These are phyloP conservation scores for Actinemys pallida DNA, from an alignment of 2,113 vertebrate genomes.

Conservation along the genomic window DNA sequence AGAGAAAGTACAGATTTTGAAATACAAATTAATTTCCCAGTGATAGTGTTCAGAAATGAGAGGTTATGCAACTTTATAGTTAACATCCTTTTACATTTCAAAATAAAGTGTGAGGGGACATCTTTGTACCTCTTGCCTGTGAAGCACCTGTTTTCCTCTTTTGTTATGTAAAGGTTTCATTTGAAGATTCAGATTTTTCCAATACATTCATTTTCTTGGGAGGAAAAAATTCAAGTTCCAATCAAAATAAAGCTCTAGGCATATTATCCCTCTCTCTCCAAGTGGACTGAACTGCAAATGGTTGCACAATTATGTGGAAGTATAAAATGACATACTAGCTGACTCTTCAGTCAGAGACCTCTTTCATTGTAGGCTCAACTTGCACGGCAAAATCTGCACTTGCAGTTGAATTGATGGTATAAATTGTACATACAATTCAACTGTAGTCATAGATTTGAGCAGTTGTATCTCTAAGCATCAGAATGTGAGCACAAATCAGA, in stretches of 20 bases:
- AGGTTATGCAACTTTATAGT: not conserved
- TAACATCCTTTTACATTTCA: not conserved
- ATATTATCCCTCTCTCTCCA: not conserved
- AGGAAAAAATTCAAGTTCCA: not conserved
- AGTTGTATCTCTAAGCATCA: not conserved
- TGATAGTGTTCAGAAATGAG: not conserved
- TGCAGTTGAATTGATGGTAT: not conserved
- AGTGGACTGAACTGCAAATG: not conserved
- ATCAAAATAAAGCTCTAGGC: not conserved
- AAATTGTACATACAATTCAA: not conserved
- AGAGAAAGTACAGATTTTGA: slow-evolving; percentile 16
- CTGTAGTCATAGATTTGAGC: not conserved
- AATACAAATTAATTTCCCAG: slow-evolving; percentile 6
- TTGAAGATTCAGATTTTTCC: not conserved
- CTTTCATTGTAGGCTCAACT: not conserved
- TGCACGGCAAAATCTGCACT: not conserved
- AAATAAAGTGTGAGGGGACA: not conserved
- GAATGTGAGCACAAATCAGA: not conserved
- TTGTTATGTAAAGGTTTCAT: not conserved
- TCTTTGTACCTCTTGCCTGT: not conserved
- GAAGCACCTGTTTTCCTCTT: not conserved
- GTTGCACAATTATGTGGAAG: not conserved
- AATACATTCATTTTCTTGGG: not conserved
- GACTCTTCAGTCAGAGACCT: not conserved
- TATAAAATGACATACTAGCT: not conserved